phyloP scores from a whole-genome alignment of 2,797 vertebrate species.

The Clarias pachynema region DNA sequence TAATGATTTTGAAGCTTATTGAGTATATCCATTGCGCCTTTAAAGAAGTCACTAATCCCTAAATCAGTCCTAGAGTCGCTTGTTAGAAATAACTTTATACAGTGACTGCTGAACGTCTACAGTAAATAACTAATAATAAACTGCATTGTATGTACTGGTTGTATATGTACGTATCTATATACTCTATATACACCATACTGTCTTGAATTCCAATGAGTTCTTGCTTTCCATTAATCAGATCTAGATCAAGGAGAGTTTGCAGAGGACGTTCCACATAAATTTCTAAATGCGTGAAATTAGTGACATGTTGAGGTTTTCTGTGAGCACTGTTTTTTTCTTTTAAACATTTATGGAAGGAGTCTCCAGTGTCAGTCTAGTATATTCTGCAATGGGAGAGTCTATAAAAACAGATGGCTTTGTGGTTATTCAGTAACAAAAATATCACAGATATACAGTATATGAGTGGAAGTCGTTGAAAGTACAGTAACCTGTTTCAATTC shows the following conservation, averaged over 20 bases:
- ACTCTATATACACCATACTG: not conserved
- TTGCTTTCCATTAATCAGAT: not conserved
- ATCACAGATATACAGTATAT: not conserved
- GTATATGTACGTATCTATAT: not conserved
- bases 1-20: not conserved
- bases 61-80: not conserved
- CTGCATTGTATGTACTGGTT: not conserved
- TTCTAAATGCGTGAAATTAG: not conserved
- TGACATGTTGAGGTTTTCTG: not conserved
- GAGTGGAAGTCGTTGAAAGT: not conserved
- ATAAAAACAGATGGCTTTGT: not conserved
- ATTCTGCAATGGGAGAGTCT: not conserved
- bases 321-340: not conserved
- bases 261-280: not conserved
- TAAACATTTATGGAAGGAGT: slow-evolving; percentile 2
- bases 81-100: not conserved
- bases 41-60: not conserved
- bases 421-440: not conserved
- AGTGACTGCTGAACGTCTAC: not conserved
- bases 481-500: not conserved
- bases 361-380: not conserved
- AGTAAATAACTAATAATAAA: not conserved
- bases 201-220: not conserved
- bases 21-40: not conserved
- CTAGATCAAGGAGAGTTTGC: too few species aligned